Conservation (phyloP, 2,113 vertebrate species). For the Pampusana beccarii region DNA sequence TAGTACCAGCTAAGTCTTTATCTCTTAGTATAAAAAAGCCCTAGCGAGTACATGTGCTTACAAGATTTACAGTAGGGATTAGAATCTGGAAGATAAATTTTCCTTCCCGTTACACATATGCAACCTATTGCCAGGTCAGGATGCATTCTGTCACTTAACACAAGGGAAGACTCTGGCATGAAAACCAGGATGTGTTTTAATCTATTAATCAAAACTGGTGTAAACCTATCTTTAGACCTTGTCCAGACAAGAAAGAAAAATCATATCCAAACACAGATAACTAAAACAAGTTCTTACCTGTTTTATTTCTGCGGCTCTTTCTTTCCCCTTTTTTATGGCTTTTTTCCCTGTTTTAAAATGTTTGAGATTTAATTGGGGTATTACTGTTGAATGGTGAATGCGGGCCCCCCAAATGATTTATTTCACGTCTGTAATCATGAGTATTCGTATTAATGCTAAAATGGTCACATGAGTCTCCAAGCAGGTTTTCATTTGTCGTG, state of each 20-base stretch:
- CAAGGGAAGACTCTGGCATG: conserved; percentile 22
- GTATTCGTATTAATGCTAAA: background rate
- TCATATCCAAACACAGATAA: conserved; percentile 17
- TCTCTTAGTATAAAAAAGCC: background rate
- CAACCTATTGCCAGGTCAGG: conserved; percentile 29
- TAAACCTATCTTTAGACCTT: conserved; percentile 42
- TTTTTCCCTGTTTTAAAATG: background rate
- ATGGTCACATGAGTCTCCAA: background rate
- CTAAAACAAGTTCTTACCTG: conserved; percentile 21
- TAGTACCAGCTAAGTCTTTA: conserved; percentile 46
- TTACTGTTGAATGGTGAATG: background rate
- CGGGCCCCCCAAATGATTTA: background rate
- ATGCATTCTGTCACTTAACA: conserved; percentile 38
- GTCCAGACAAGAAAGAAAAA: conserved; percentile 58
- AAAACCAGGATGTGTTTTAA: conserved; percentile 45
- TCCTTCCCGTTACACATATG: conserved; percentile 5
- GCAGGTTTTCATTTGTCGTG: background rate
- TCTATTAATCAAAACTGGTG: conserved; percentile 45
- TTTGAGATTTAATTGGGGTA: background rate
- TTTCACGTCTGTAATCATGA: background rate
- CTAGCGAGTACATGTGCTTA: background rate
- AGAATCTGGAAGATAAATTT: conserved; percentile 55
- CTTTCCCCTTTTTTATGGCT: fast-evolving
- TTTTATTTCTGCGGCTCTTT: background rate
- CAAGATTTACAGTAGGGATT: conserved; percentile 61